Evolutionary conservation across 2,113 vertebrate genomes (phyloP).

Genomic region (Catagonus wagneri): DNA sequence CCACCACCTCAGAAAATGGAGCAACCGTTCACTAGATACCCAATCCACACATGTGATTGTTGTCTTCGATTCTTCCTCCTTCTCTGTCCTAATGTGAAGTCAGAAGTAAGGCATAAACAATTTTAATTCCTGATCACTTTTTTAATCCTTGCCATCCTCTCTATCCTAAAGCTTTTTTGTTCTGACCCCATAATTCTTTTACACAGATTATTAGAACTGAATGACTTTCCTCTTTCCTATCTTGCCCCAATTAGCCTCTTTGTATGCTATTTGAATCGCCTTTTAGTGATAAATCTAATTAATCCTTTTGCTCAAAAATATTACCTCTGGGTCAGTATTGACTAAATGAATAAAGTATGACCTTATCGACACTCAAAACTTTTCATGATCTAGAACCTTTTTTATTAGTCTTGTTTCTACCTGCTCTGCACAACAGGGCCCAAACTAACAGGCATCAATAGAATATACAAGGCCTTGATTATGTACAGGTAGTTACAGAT

Average conservation of each 20-base stretch:
- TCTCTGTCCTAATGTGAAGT: background rate
- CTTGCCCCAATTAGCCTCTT: background rate
- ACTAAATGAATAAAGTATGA: background rate
- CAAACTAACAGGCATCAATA: background rate
- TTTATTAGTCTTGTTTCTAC: background rate
- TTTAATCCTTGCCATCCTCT: background rate
- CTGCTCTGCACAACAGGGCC: background rate
- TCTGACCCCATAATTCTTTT: background rate
- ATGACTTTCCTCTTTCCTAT: background rate
- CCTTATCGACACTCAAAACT: background rate
- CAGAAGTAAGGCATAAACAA: background rate
- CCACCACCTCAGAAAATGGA: background rate
- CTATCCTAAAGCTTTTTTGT: background rate
- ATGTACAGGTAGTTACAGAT: background rate
- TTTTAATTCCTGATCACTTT: background rate
- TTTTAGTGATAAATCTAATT: background rate
- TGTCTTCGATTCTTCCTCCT: background rate
- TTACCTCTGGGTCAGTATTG: background rate
- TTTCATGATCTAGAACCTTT: background rate
- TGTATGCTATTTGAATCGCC: background rate
- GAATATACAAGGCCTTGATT: background rate
- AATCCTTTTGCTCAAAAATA: background rate
- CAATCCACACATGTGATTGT: background rate
- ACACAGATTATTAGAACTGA: background rate
- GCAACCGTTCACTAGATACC: background rate